These are phyloP conservation scores for Halocynthia aurantium DNA, from an alignment of 23 tunicate genomes.

Conservation along the genomic window DNA sequence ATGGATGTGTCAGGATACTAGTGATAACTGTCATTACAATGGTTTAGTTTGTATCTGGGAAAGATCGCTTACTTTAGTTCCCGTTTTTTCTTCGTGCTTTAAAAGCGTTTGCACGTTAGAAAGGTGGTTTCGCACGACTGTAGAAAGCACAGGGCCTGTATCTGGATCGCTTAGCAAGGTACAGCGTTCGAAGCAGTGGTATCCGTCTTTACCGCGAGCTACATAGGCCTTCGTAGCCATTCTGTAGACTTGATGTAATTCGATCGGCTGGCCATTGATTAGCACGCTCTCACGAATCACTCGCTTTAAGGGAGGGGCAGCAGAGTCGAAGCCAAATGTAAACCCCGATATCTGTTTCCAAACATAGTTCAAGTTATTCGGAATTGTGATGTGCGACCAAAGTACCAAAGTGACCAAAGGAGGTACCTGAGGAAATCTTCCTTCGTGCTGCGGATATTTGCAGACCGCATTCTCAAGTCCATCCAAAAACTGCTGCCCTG, in stretches of 20 bases:
- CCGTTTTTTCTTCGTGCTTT: constrained; percentile 29
- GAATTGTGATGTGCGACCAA: not conserved
- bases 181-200: constrained; percentile 40
- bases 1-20: no score
- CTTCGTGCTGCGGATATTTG: constrained; percentile 61
- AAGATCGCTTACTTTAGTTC: not conserved
- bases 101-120: constrained; percentile 38
- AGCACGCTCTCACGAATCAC: constrained; percentile 31
- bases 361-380: not conserved
- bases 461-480: constrained; percentile 91
- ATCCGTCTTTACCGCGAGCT: constrained; percentile 83
- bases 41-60: no score
- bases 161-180: constrained; percentile 62
- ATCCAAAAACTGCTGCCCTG: constrained; percentile 57
- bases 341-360: constrained; percentile 43
- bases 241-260: constrained; percentile 36
- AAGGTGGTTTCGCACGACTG: constrained; percentile 78
- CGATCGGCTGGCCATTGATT: constrained; percentile 50
- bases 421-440: constrained; percentile 86
- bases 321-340: constrained; percentile 55
- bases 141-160: constrained; percentile 73
- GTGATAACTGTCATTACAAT: no score
- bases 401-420: not conserved
- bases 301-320: constrained; percentile 26
- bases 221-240: constrained; percentile 91